Evolutionary conservation across 2,888 invertebrate species (phyloP).

Genomic region (Strigamia transsilvanica): DNA sequence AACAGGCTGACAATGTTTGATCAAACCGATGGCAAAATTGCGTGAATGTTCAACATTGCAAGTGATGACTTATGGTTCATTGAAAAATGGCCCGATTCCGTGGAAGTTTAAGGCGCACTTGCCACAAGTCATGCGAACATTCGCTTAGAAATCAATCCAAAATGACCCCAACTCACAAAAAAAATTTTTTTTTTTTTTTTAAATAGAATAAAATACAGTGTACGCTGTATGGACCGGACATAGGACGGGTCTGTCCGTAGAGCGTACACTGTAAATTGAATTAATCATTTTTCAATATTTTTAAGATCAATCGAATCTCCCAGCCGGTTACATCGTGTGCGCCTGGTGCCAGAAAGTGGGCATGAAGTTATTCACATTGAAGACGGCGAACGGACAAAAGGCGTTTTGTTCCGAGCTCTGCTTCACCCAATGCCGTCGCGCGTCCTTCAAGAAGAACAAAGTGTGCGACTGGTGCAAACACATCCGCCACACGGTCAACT

Average conservation of each 20-base stretch:
- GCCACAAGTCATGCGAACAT: neutral
- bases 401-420: slow-evolving; percentile 87
- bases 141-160: neutral
- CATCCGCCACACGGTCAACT: slow-evolving; percentile 86
- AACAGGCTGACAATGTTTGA: slow-evolving; percentile 51
- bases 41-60: slow-evolving; percentile 5
- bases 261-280: no score
- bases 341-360: slow-evolving; percentile 65
- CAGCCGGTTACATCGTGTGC: slow-evolving; percentile 61
- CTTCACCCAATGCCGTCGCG: slow-evolving; percentile 86
- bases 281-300: slow-evolving; percentile 52
- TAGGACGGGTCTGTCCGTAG: no score
- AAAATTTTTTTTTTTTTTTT: neutral
- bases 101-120: neutral
- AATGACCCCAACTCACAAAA: neutral
- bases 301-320: slow-evolving; percentile 57
- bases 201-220: no score
- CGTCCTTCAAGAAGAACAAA: slow-evolving; percentile 88
- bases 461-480: slow-evolving; percentile 93
- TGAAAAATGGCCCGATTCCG: neutral
- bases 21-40: slow-evolving; percentile 17
- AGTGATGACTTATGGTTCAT: neutral
- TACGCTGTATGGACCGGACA: no score
- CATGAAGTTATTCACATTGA: slow-evolving; percentile 62
- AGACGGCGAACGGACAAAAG: slow-evolving; percentile 62